Evolutionary conservation across 2,888 invertebrate genomes (phyloP).

Genomic region (Lamellibrachia satsuma): DNA sequence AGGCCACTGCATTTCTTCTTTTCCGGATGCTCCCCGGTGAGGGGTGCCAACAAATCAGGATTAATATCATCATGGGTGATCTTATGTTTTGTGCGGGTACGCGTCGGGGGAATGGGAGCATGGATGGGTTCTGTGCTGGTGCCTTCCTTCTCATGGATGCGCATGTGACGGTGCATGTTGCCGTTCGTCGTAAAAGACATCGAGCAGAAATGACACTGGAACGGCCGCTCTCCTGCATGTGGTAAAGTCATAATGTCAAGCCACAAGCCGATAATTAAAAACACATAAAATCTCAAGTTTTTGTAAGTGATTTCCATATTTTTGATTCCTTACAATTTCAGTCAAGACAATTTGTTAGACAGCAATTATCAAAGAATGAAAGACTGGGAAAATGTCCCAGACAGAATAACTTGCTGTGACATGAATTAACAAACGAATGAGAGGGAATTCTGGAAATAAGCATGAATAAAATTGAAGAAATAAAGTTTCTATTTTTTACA

Average conservation of each 20-base stretch:
- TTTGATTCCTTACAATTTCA: too few species aligned
- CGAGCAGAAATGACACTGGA: conserved; percentile 80
- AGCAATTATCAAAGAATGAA: too few species aligned
- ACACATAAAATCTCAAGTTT: too few species aligned
- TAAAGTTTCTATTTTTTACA: too few species aligned
- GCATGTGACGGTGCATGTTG: conserved; percentile 85
- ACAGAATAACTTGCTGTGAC: neutral
- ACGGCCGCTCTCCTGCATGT: conserved; percentile 77
- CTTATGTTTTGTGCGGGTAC: neutral
- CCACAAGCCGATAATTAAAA: neutral
- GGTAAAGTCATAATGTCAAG: neutral
- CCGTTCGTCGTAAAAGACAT: conserved; percentile 86
- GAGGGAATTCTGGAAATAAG: too few species aligned
- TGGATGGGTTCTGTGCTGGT: neutral
- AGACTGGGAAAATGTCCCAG: neutral
- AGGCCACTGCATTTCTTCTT: neutral
- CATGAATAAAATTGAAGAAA: too few species aligned
- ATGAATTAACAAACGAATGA: too few species aligned
- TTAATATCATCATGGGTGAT: neutral
- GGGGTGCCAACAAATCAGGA: neutral
- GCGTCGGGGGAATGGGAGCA: neutral
- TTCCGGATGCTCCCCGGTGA: neutral
- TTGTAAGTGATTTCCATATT: too few species aligned
- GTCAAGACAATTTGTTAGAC: too few species aligned
- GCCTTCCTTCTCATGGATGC: conserved; percentile 73